A percentile compares a stretch with the other conserved stretches of the same genome.
Evolutionary conservation across 1,140 invertebrate species (phyloP).

Genomic region (Aphaenogaster floridana): DNA sequence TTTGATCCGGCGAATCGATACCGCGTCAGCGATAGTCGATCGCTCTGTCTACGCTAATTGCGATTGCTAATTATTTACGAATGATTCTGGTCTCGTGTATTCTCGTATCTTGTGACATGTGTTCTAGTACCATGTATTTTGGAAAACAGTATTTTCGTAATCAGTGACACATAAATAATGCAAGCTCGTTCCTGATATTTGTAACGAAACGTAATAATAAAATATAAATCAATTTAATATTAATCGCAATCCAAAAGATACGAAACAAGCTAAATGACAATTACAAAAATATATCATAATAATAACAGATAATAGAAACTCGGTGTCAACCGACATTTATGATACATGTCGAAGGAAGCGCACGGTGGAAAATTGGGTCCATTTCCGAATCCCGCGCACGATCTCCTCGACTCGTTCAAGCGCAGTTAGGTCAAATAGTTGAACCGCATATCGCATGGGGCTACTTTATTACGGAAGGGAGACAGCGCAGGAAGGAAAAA

Average conservation of each 20-base stretch:
- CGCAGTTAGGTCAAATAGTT: constrained; percentile 60
- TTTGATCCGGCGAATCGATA: constrained; percentile 64
- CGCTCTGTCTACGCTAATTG: constrained; percentile 59
- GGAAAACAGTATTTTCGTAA: constrained; percentile 21
- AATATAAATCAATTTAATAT: constrained; percentile 27
- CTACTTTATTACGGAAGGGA: constrained; percentile 69
- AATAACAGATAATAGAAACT: neutral
- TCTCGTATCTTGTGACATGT: constrained; percentile 2
- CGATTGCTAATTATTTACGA: constrained; percentile 58
- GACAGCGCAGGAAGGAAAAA: constrained; percentile 9
- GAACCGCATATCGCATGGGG: constrained; percentile 66
- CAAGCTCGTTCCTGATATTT: neutral
- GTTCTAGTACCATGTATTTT: neutral
- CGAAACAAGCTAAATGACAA: neutral
- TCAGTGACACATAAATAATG: constrained; percentile 15
- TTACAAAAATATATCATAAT: neutral
- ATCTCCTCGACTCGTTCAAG: constrained; percentile 62
- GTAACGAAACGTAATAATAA: neutral
- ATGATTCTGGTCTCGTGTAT: neutral
- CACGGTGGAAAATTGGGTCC: constrained; percentile 47
- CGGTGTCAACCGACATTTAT: neutral
- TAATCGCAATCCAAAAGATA: neutral
- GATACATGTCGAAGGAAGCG: neutral
- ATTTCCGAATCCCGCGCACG: constrained; percentile 70
- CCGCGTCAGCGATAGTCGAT: constrained; percentile 47